Percentiles rank a stretch among this genome's conserved stretches.
Conservation (phyloP, 2,797 vertebrate genomes). For the Microctenopoma lineatum region DNA sequence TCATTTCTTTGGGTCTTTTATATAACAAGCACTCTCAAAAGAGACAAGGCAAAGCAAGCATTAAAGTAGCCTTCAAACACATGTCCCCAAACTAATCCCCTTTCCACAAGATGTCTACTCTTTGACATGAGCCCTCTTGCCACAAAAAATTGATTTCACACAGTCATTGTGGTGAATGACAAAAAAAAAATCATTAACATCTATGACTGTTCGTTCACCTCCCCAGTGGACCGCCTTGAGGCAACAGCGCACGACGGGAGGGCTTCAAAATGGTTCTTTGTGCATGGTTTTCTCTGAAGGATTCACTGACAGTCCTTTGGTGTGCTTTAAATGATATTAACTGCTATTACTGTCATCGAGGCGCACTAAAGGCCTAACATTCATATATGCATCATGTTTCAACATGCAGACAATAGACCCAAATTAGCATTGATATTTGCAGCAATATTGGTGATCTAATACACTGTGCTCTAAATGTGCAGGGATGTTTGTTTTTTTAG, state of each 20-base stretch:
- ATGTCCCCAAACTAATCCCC: conserved; percentile 66
- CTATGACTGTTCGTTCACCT: conserved; percentile 34
- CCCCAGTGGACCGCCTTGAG: conserved; percentile 36
- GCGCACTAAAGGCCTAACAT: conserved; percentile 32
- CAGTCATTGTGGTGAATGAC: conserved; percentile 43
- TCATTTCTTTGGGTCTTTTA: conserved; percentile 59
- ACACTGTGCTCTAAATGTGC: not conserved
- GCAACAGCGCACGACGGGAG: conserved; percentile 26
- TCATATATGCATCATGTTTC: conserved; percentile 26
- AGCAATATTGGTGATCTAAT: not conserved
- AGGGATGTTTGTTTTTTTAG: not conserved
- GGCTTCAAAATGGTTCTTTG: conserved; percentile 36
- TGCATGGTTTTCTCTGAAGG: conserved; percentile 25
- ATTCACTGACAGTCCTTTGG: conserved; percentile 28
- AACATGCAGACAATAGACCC: conserved; percentile 33
- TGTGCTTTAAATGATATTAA: conserved; percentile 41
- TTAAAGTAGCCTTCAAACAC: conserved; percentile 71
- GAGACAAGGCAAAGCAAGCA: conserved; percentile 56
- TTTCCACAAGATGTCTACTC: conserved; percentile 59
- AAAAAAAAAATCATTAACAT: conserved; percentile 26
- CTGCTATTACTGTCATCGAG: conserved; percentile 5
- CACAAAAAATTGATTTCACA: conserved; percentile 61
- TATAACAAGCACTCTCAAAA: conserved; percentile 45
- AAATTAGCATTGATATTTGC: conserved; percentile 1
- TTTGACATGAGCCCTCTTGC: conserved; percentile 50